Base-by-base conservation (phyloP, 1,140 invertebrate species). In the Drosophila littoralis region DNA sequence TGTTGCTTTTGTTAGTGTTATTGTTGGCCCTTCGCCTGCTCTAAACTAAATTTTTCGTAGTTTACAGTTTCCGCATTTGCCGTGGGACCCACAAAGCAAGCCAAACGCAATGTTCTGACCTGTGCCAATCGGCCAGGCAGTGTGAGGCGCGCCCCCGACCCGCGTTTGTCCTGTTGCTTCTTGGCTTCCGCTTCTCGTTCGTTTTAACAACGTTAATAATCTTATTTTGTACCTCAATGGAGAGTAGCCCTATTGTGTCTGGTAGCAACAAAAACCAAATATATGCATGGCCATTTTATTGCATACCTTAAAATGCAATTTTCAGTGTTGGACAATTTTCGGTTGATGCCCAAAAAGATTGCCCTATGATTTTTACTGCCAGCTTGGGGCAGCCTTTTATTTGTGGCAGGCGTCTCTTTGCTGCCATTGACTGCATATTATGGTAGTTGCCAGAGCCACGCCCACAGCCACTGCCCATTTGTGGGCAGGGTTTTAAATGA, bases 181-280 rank as follows among this genome's bases (percentile, higher is more conserved):
- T 61, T 50, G 50, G 59, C 80, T 75, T 81, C 78, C 71, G 74
- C 51, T 58, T 38, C 75, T 79, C 80, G 83, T 83, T 86, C 83
- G 79, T 63, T 86, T 86, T 86, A 86, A 88, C 83, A 86, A 86
- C 78, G 83, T 86, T 86, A 86, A 86, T 86, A 86, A 86, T 86
- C 82, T 86, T 86, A 86, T 86, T 88, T 86, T 88, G 82, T 83
- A 83, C 82, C 79, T 79, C 83, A 86, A 86, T 86, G 72, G 76
- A 88, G 52, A 52, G 67, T 3, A 28, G 5, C 54, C 66, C 61
- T 74, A 73, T 83, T 88, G 75, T 83, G 67, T 48, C 33, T 45
- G 32, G 42, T 10, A 22, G 15, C 33, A 67, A 43, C 55, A 81
- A 60, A 15, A 74, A 65, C 46, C 48, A 38, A 81, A 72, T 79